These are phyloP conservation scores for Pemphredon lugubris DNA, from an alignment of 2,888 invertebrate species.

Conservation along the genomic window DNA sequence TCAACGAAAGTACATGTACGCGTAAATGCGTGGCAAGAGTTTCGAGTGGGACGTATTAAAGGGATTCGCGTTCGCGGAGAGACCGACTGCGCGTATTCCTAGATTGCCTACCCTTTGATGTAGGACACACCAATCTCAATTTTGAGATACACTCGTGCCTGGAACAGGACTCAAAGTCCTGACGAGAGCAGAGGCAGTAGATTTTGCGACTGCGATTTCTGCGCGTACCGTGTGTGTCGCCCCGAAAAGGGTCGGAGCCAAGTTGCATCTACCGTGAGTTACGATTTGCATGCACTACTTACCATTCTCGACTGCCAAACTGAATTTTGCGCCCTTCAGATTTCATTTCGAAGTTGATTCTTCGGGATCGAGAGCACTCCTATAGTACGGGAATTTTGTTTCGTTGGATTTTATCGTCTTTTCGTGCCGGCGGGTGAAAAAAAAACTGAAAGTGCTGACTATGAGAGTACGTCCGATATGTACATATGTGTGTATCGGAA, in stretches of 20 bases:
- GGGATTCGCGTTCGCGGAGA: neutral
- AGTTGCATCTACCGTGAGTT: neutral
- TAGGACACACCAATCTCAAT: constrained; percentile 3
- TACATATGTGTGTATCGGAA: no score
- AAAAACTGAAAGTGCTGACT: no score
- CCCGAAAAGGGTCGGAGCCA: neutral
- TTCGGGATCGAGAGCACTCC: neutral
- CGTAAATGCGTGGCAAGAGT: no score
- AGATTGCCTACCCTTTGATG: neutral
- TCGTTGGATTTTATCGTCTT: neutral
- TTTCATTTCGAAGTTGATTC: neutral
- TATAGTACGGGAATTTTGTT: neutral
- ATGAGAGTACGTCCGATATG: no score
- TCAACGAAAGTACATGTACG: no score
- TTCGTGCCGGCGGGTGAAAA: no score
- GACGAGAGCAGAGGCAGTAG: neutral
- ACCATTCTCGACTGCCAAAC: neutral
- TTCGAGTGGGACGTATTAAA: no score
- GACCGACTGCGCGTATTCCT: neutral
- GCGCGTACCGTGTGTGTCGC: no score
- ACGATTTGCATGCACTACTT: constrained; percentile 1
- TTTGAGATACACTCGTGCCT: neutral
- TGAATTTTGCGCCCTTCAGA: constrained; percentile 1
- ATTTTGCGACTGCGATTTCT: neutral
- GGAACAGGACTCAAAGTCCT: neutral